Conservation (phyloP, 1,140 invertebrate species). For the Chironomus tepperi region DNA sequence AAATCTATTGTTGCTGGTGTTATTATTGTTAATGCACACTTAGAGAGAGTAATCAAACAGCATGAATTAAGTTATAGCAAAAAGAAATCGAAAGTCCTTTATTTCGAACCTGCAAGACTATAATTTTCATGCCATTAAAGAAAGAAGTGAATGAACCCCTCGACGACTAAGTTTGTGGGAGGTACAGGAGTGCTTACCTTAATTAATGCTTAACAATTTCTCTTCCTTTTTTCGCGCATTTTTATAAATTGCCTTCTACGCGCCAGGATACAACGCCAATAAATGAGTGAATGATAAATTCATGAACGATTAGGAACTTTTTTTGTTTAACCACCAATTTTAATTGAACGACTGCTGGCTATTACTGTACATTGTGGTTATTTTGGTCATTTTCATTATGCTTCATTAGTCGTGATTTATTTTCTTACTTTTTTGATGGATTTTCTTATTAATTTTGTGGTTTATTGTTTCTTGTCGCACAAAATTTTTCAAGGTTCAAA, state of each 20-base stretch:
- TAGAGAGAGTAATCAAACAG: neutral
- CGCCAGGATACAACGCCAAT: neutral
- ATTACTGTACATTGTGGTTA: too few relatives aligned
- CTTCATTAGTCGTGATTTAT: too few relatives aligned
- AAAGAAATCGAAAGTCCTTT: neutral
- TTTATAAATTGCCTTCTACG: neutral
- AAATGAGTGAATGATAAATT: too few relatives aligned
- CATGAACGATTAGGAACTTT: too few relatives aligned
- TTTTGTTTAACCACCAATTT: too few relatives aligned
- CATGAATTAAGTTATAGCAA: conserved; percentile 3
- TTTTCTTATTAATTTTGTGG: too few relatives aligned
- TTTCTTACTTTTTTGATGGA: too few relatives aligned
- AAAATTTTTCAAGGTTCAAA: too few relatives aligned
- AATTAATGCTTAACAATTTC: conserved; percentile 9
- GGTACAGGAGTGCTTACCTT: neutral
- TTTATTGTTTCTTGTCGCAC: too few relatives aligned
- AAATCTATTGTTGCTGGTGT: neutral
- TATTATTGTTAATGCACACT: neutral
- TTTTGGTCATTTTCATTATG: too few relatives aligned
- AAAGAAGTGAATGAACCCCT: neutral
- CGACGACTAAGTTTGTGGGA: neutral
- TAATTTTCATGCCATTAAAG: neutral
- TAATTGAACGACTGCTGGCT: too few relatives aligned
- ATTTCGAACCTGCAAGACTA: neutral
- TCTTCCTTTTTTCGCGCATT: neutral